These are phyloP conservation scores for Dascyllus trimaculatus DNA, from an alignment of 2,113 vertebrate species.

Conservation along the genomic window DNA sequence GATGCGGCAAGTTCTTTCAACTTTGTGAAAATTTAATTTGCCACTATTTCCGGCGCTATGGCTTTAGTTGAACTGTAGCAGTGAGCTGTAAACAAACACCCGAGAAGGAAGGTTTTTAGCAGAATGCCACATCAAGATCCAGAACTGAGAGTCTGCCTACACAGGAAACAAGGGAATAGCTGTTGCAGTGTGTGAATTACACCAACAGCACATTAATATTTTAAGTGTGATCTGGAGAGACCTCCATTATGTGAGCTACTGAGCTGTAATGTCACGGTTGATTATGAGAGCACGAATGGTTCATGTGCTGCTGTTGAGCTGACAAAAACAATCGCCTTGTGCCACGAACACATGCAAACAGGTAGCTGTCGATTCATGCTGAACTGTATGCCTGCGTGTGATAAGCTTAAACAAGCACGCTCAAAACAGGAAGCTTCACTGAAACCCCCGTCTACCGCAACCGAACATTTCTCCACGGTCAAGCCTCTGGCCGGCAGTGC, in stretches of 20 bases:
- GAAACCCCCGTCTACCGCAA: not conserved
- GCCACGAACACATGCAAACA: conserved; percentile 16
- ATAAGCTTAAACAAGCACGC: not conserved
- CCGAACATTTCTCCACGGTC: not conserved
- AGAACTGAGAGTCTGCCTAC: conserved; percentile 17
- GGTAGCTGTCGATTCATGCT: conserved; percentile 26
- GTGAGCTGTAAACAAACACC: conserved; percentile 54
- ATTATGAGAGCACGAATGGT: conserved; percentile 60
- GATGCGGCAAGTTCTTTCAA: conserved; percentile 28
- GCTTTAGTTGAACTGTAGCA: conserved; percentile 27
- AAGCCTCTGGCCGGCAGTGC: not conserved
- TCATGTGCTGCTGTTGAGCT: conserved; percentile 40
- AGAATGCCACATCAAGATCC: conserved; percentile 18
- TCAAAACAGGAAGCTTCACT: not conserved
- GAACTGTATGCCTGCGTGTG: not conserved
- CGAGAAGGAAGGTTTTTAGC: conserved; percentile 11
- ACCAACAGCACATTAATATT: conserved; percentile 75
- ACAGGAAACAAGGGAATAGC: conserved; percentile 39
- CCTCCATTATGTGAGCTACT: conserved; percentile 62
- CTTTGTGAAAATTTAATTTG: conserved; percentile 46
- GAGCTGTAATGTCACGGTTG: conserved; percentile 66
- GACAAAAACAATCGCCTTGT: conserved; percentile 47
- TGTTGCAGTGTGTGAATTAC: conserved; percentile 62
- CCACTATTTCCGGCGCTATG: conserved; percentile 26
- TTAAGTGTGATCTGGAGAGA: conserved; percentile 72